These are phyloP conservation scores for Sphaerophoria rueppellii DNA, from an alignment of 2,888 invertebrate genomes.

Conservation along the genomic window DNA sequence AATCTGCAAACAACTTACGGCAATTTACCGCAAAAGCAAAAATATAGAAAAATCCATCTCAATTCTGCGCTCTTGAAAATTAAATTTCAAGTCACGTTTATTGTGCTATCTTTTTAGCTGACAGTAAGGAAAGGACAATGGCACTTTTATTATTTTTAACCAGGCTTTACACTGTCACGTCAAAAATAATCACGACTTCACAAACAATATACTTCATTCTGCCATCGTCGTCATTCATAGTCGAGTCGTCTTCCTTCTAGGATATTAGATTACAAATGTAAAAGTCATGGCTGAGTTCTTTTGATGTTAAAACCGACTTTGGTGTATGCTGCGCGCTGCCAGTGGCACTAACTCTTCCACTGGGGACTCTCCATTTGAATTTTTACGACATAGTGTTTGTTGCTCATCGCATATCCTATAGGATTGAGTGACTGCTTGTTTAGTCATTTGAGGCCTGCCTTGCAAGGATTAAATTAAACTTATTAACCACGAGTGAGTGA, in stretches of 20 bases:
- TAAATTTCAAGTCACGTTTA: conserved; percentile 25
- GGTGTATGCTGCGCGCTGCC: no score
- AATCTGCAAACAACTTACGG: neutral
- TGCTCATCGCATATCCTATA: neutral
- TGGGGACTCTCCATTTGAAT: neutral
- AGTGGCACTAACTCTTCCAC: neutral
- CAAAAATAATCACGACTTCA: conserved; percentile 35
- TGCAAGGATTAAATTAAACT: neutral
- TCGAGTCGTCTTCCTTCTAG: conserved; percentile 6
- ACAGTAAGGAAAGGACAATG: conserved; percentile 5
- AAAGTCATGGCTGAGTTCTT: conserved; percentile 16
- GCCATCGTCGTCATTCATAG: conserved; percentile 27
- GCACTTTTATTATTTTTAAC: conserved; percentile 24
- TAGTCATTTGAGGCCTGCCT: neutral
- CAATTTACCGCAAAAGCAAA: neutral
- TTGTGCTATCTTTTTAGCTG: conserved; percentile 3
- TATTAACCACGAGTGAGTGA: neutral
- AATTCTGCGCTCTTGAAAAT: conserved; percentile 12
- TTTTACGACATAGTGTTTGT: neutral
- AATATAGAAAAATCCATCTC: neutral
- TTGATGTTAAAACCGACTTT: neutral
- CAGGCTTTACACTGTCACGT: conserved; percentile 20
- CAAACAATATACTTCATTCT: conserved; percentile 40
- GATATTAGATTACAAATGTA: conserved; percentile 38
- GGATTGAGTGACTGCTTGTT: conserved; percentile 9